Percentiles rank a stretch among this genome's conserved stretches.
Evolutionary conservation across 64 coral and sea anemone genomes (phyloP).

Genomic region (Cladopsammia gracilis): DNA sequence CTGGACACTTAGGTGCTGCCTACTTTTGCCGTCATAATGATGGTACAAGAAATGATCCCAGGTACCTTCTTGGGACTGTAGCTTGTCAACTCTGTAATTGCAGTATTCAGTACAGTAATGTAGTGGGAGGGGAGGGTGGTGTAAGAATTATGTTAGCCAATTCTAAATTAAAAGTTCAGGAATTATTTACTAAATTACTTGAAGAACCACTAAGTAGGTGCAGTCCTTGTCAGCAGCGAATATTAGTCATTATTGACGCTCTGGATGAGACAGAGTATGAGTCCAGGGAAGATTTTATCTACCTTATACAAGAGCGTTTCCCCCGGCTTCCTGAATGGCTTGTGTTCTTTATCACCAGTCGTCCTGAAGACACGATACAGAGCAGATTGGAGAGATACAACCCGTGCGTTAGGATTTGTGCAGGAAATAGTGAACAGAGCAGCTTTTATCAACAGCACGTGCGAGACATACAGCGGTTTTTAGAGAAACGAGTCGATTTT

Average conservation of each 20-base stretch:
- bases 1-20: background rate
- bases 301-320: conserved; percentile 1
- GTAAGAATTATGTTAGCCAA: background rate
- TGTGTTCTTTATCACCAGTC: conserved; percentile 47
- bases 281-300: conserved; percentile 44
- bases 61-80: conserved; percentile 32
- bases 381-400: background rate
- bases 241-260: conserved; percentile 40
- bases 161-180: background rate
- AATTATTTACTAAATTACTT: conserved; percentile 42
- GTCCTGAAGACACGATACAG: conserved; percentile 3
- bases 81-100: conserved; percentile 20
- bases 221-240: background rate
- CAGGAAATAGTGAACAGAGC: background rate
- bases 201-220: conserved; percentile 30
- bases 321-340: conserved; percentile 28
- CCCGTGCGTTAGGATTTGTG: conserved; percentile 23
- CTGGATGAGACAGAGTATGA: conserved; percentile 38
- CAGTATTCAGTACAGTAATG: background rate
- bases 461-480: conserved; percentile 9
- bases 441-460: conserved; percentile 11
- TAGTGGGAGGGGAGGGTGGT: conserved; percentile 14
- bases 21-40: conserved; percentile 47
- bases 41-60: conserved; percentile 42
- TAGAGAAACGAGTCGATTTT: background rate